phyloP scores from a whole-genome alignment of 1,140 invertebrate genomes.

The Gonioctena quinquepunctata region DNA sequence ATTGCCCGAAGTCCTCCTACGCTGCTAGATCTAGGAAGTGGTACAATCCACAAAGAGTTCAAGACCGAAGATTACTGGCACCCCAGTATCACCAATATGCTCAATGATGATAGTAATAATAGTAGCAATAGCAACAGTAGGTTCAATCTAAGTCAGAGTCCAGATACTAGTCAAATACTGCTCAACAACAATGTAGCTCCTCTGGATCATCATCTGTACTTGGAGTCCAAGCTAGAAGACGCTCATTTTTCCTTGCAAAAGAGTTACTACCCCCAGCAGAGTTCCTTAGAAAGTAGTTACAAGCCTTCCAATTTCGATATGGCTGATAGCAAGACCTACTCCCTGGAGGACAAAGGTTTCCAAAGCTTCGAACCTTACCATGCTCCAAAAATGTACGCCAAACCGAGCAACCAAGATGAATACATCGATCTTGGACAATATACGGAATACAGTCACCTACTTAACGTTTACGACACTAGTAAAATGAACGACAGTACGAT shows the following conservation, averaged over 20 bases:
- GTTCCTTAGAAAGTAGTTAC: neutral
- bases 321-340: conserved; percentile 7
- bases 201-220: conserved; percentile 31
- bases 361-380: conserved; percentile 36
- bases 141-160: conserved; percentile 51
- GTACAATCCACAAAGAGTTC: conserved; percentile 63
- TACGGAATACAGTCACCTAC: conserved; percentile 42
- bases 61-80: conserved; percentile 60
- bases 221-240: conserved; percentile 28
- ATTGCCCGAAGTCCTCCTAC: conserved; percentile 68
- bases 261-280: conserved; percentile 9
- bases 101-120: conserved; percentile 52
- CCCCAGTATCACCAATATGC: conserved; percentile 28
- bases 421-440: conserved; percentile 43
- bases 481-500: conserved; percentile 36
- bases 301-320: neutral
- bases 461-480: conserved; percentile 41
- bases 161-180: conserved; percentile 35
- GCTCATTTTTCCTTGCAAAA: conserved; percentile 6
- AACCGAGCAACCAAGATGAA: conserved; percentile 37
- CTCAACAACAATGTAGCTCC: conserved; percentile 39
- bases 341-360: conserved; percentile 28
- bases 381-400: conserved; percentile 23
- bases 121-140: conserved; percentile 44
- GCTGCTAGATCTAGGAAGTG: conserved; percentile 71